Evolutionary conservation across 2,888 invertebrate genomes (phyloP).

Genomic region (Andricus quercusramuli): DNA sequence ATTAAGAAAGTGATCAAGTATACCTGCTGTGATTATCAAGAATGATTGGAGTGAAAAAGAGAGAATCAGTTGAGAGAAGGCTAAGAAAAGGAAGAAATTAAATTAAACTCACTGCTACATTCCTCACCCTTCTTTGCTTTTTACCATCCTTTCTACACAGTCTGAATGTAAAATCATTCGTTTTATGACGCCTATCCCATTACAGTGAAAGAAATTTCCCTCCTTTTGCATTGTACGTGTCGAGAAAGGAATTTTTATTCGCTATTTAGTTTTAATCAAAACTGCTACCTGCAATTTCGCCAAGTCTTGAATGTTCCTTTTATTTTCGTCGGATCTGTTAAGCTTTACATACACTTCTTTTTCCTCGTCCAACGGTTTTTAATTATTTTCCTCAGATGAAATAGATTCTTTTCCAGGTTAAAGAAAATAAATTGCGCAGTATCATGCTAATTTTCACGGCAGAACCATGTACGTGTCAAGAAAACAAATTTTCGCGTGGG

Average conservation of each 20-base stretch:
- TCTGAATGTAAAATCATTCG: constrained; percentile 49
- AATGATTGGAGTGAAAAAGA: constrained; percentile 38
- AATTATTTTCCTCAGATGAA: constrained; percentile 10
- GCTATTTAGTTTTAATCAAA: constrained; percentile 71
- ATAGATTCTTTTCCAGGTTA: background rate
- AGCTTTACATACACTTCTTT: constrained; percentile 46
- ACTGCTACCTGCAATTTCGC: constrained; percentile 46
- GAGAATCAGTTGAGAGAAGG: constrained; percentile 31
- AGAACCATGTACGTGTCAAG: too few species aligned
- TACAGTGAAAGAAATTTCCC: constrained; percentile 36
- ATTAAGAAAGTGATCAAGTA: background rate
- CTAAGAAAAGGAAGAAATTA: constrained; percentile 32
- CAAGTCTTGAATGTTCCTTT: constrained; percentile 44
- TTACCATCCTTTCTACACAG: constrained; percentile 48
- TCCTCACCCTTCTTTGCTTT: constrained; percentile 35
- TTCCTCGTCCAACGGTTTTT: constrained; percentile 45
- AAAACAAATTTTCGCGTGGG: too few species aligned
- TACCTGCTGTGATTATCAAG: background rate
- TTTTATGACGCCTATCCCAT: constrained; percentile 37
- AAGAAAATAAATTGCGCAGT: too few species aligned
- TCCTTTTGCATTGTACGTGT: constrained; percentile 43
- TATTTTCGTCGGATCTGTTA: constrained; percentile 44
- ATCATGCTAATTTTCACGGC: too few species aligned
- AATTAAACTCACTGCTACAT: constrained; percentile 36
- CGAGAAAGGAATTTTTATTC: constrained; percentile 63